Evolutionary conservation across 2,797 vertebrate genomes (phyloP).

Genomic region (Spea hammondii): DNA sequence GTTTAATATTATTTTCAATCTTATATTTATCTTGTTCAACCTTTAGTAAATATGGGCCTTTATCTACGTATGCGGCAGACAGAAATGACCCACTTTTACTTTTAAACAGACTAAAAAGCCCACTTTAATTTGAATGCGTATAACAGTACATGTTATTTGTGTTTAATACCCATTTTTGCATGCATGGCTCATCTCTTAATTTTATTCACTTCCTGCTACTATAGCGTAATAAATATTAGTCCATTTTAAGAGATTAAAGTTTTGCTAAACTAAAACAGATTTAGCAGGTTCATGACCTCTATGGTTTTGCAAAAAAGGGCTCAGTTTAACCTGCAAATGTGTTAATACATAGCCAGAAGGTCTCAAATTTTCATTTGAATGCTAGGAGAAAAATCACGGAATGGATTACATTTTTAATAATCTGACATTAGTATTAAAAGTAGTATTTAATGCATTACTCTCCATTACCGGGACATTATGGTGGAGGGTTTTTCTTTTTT

Average conservation of each 20-base stretch:
- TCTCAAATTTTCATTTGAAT: conserved; percentile 67
- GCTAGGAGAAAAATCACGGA: conserved; percentile 62
- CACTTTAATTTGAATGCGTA: not conserved
- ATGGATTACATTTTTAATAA: conserved; percentile 74
- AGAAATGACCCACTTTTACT: too few relatives aligned
- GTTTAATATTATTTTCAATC: too few relatives aligned
- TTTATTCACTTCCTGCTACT: conserved; percentile 60
- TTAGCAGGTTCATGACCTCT: conserved; percentile 69
- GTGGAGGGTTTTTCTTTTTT: conserved; percentile 58
- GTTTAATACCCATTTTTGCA: conserved; percentile 6
- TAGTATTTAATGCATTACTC: conserved; percentile 74
- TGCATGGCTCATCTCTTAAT: conserved; percentile 27
- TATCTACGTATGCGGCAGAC: too few relatives aligned
- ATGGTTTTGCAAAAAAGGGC: conserved; percentile 68
- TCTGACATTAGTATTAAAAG: conserved; percentile 79
- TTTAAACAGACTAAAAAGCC: too few relatives aligned
- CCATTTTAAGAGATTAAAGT: conserved; percentile 65
- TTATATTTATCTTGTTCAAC: too few relatives aligned
- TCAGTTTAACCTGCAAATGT: conserved; percentile 69
- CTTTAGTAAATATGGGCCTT: too few relatives aligned
- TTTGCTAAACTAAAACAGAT: conserved; percentile 65
- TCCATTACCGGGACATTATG: conserved; percentile 61
- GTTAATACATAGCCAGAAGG: conserved; percentile 74
- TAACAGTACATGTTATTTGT: not conserved
- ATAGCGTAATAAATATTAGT: conserved; percentile 56